Evolutionary conservation across 2,797 vertebrate genomes (phyloP).

Genomic region (Cirrhinus molitorella): DNA sequence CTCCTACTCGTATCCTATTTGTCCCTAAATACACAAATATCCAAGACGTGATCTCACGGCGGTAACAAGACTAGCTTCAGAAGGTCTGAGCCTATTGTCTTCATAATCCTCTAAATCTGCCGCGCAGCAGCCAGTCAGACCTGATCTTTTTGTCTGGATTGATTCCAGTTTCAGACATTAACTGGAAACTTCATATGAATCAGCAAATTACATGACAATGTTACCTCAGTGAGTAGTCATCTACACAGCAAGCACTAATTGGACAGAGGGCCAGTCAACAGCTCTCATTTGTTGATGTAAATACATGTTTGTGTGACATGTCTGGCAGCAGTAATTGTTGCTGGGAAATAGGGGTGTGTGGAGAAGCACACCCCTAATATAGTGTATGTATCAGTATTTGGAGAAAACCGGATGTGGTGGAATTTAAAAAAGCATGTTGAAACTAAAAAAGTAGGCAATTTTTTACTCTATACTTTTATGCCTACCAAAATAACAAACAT

Average conservation of each 20-base stretch:
- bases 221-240: conserved; percentile 6
- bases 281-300: not conserved
- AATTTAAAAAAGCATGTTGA: not conserved
- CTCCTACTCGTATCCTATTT: conserved; percentile 19
- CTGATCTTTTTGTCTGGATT: conserved; percentile 33
- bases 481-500: not conserved
- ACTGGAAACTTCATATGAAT: conserved; percentile 39
- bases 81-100: conserved; percentile 51
- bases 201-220: conserved; percentile 30
- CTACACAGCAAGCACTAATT: not conserved
- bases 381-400: not conserved
- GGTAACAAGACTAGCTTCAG: conserved; percentile 21
- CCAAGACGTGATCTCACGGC: conserved; percentile 34
- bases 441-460: not conserved
- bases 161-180: conserved; percentile 35
- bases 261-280: not conserved
- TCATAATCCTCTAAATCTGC: conserved; percentile 45
- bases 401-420: not conserved
- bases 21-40: conserved; percentile 20
- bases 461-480: not conserved
- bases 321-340: not conserved
- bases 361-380: not conserved
- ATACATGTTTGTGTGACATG: not conserved
- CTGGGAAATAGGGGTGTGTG: not conserved
- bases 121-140: conserved; percentile 12